Evolutionary conservation across 2,797 vertebrate genomes (phyloP).

Genomic region (Myotis findleyi): DNA sequence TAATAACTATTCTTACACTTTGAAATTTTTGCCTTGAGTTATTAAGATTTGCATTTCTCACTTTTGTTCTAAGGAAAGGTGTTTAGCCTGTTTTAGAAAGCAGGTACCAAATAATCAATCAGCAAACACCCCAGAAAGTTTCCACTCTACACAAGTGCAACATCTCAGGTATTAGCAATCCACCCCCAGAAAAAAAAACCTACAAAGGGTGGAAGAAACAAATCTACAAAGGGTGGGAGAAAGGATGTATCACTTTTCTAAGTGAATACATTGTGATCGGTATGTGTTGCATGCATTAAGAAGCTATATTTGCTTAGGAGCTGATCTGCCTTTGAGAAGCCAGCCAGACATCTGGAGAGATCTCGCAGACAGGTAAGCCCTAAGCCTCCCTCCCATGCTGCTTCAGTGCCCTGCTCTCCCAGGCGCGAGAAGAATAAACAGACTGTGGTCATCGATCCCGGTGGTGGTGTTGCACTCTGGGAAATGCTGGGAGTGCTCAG

Average conservation of each 20-base stretch:
- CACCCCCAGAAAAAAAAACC: slow-evolving; percentile 45
- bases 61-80: slow-evolving; percentile 74
- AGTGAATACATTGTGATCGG: slow-evolving; percentile 35
- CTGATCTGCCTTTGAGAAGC: background rate
- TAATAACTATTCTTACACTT: slow-evolving; percentile 84
- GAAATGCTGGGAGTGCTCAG: slow-evolving; percentile 65
- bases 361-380: background rate
- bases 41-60: slow-evolving; percentile 77
- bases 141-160: slow-evolving; percentile 58
- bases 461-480: slow-evolving; percentile 70
- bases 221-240: slow-evolving; percentile 9
- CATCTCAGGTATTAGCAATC: slow-evolving; percentile 59
- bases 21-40: slow-evolving; percentile 79
- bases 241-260: slow-evolving; percentile 30
- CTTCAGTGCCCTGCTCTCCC: slow-evolving; percentile 5
- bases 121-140: slow-evolving; percentile 75
- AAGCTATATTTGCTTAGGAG: background rate
- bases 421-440: slow-evolving; percentile 55
- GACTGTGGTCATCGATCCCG: slow-evolving; percentile 69
- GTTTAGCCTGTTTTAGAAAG: slow-evolving; percentile 73
- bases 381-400: background rate
- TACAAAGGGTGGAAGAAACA: slow-evolving; percentile 20
- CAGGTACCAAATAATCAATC: slow-evolving; percentile 78
- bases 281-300: background rate
- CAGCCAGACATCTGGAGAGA: slow-evolving; percentile 3